phyloP scores from a whole-genome alignment of 2,113 vertebrate species.

The Rhea pennata region DNA sequence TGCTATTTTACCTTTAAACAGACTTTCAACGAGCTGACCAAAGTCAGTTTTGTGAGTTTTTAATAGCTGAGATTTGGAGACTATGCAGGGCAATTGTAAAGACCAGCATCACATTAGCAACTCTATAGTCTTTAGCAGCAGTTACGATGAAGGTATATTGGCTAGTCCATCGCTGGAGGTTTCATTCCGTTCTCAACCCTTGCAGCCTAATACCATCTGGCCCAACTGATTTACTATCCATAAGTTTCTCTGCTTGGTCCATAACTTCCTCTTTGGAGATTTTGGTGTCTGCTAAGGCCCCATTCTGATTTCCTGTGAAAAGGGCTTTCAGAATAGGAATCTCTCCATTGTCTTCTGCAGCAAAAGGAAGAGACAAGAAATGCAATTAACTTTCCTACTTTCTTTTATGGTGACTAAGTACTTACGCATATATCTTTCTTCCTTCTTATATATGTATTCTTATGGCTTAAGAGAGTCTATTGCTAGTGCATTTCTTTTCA shows the following conservation, averaged over 20 bases:
- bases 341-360: conserved; percentile 1
- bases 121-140: background rate
- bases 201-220: conserved; percentile 7
- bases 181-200: background rate
- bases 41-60: background rate
- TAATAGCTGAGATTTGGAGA: background rate
- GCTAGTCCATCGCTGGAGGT: background rate
- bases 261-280: conserved; percentile 4
- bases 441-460: background rate
- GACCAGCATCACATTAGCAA: background rate
- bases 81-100: background rate
- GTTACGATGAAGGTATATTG: background rate
- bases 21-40: background rate
- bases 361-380: background rate
- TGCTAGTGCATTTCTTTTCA: background rate
- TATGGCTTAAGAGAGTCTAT: background rate
- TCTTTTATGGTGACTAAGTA: background rate
- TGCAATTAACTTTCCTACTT: background rate
- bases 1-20: background rate
- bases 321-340: conserved; percentile 5
- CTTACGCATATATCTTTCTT: background rate
- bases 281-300: background rate
- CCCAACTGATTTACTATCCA: background rate
- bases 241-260: background rate
- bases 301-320: background rate